These are phyloP conservation scores for Lepus timidus DNA, from an alignment of 2,113 vertebrate species.

Conservation along the genomic window DNA sequence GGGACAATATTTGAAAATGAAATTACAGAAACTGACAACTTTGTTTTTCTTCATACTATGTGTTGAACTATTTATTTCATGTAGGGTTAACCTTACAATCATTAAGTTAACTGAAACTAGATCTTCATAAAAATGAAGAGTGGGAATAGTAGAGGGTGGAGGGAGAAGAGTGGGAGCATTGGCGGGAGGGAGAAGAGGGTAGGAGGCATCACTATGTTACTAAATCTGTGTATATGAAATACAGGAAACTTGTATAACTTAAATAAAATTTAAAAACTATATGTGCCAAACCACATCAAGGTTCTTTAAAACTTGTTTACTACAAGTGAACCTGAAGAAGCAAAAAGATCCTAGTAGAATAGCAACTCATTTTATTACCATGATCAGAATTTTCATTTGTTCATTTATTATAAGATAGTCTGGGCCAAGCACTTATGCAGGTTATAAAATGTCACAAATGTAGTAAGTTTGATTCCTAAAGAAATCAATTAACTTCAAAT, in stretches of 20 bases:
- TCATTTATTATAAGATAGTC: not conserved
- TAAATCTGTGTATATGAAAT: too few species aligned
- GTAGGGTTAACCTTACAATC: too few species aligned
- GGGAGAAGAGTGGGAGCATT: too few species aligned
- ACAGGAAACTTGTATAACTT: too few species aligned
- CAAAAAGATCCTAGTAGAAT: not conserved
- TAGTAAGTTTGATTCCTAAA: conserved; percentile 30
- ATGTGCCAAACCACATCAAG: not conserved
- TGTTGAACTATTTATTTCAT: too few species aligned
- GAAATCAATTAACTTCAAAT: conserved; percentile 48
- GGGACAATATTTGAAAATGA: conserved; percentile 22
- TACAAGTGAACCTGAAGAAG: not conserved
- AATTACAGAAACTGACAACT: not conserved
- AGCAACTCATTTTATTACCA: not conserved
- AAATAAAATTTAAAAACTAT: not conserved
- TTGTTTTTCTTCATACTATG: not conserved
- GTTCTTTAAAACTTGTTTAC: not conserved
- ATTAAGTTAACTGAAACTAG: too few species aligned
- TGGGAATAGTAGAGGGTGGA: too few species aligned
- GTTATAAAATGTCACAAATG: conserved; percentile 6
- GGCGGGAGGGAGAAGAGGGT: too few species aligned
- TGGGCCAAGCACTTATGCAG: not conserved
- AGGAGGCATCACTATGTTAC: too few species aligned
- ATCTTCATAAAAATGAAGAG: too few species aligned
- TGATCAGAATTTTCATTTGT: not conserved